Percentiles rank a stretch among this genome's conserved stretches.
Conservation (phyloP, 2,888 invertebrate species). For the Lasioglossum calceatum region DNA sequence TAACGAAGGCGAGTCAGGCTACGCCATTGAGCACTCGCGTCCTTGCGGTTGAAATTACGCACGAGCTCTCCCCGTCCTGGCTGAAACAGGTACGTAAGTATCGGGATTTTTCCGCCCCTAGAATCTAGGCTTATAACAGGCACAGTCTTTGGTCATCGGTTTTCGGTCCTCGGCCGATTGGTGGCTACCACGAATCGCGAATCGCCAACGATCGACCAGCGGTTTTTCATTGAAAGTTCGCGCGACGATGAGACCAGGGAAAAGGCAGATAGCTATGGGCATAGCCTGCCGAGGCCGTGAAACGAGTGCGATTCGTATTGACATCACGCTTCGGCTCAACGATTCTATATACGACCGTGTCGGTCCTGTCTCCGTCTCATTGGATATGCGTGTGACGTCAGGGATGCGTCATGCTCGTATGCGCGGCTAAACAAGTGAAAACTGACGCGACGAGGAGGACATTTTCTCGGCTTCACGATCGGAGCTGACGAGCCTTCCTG, state of each 20-base stretch:
- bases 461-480: constrained; percentile 23
- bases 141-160: neutral
- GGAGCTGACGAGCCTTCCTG: neutral
- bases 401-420: constrained; percentile 70
- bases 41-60: constrained; percentile 79
- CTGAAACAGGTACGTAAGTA: constrained; percentile 66
- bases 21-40: constrained; percentile 71
- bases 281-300: neutral
- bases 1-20: constrained; percentile 38
- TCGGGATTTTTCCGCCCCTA: constrained; percentile 63
- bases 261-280: neutral
- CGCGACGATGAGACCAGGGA: neutral
- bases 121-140: constrained; percentile 56
- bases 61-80: constrained; percentile 64
- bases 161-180: constrained; percentile 21
- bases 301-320: constrained; percentile 53
- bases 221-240: neutral
- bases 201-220: constrained; percentile 3
- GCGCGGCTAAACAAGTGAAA: constrained; percentile 57
- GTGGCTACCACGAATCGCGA: constrained; percentile 20
- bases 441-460: constrained; percentile 15
- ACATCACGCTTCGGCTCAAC: constrained; percentile 57
- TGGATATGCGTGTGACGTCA: constrained; percentile 78
- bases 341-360: constrained; percentile 60
- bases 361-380: constrained; percentile 60